Conservation (phyloP, 2,888 invertebrate species). For the Arge pagana region DNA sequence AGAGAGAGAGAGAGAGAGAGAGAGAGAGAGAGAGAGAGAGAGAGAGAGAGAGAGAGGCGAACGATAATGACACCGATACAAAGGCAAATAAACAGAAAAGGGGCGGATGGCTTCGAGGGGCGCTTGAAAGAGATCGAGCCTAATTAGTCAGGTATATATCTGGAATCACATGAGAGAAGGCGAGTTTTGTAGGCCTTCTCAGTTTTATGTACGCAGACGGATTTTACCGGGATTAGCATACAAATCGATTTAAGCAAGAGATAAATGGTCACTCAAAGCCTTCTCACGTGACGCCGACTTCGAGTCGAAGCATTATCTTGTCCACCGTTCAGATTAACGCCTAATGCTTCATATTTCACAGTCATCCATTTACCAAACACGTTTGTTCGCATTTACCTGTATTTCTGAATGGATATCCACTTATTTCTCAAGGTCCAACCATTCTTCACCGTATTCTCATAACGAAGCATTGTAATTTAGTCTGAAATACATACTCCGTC, state of each 20-base stretch:
- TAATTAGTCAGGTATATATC: slow-evolving; percentile 58
- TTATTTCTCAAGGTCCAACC: too few relatives aligned
- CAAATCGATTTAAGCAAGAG: slow-evolving; percentile 59
- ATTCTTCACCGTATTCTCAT: too few relatives aligned
- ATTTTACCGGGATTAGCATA: slow-evolving; percentile 58
- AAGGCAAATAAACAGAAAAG: too few relatives aligned
- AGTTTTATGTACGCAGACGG: slow-evolving; percentile 54
- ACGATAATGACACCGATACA: too few relatives aligned
- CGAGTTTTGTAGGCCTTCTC: slow-evolving; percentile 55
- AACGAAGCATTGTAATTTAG: too few relatives aligned
- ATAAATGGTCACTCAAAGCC: slow-evolving; percentile 57
- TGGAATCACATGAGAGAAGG: slow-evolving; percentile 57
- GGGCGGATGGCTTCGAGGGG: too few relatives aligned
- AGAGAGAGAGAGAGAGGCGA: slow-evolving; percentile 29
- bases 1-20: slow-evolving; percentile 24
- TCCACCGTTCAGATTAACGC: slow-evolving; percentile 56
- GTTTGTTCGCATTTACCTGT: too few relatives aligned
- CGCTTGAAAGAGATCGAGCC: slow-evolving; percentile 41
- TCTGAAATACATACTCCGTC: too few relatives aligned
- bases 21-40: slow-evolving; percentile 18
- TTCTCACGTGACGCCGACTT: slow-evolving; percentile 55
- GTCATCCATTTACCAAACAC: too few relatives aligned
- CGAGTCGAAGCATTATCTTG: slow-evolving; percentile 53
- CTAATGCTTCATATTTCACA: slow-evolving; percentile 57
- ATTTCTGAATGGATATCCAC: too few relatives aligned